These are phyloP conservation scores for Phocoena phocoena DNA, from an alignment of 2,113 vertebrate genomes.

Conservation along the genomic window DNA sequence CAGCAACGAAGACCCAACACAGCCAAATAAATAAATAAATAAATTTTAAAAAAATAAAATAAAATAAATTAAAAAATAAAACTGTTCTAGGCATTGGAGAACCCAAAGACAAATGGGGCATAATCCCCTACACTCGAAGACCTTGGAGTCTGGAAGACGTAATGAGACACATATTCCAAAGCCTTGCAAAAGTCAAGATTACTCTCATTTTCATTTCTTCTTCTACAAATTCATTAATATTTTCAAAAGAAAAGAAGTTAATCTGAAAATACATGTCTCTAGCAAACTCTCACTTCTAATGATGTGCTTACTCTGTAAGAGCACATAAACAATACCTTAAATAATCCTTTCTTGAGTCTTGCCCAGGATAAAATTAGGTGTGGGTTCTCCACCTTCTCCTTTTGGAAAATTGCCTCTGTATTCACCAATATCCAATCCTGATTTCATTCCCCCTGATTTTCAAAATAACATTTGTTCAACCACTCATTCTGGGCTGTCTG, in stretches of 20 bases:
- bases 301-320: neutral
- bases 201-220: neutral
- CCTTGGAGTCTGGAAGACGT: neutral
- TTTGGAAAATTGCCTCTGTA: neutral
- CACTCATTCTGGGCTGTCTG: neutral
- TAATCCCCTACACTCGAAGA: neutral
- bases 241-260: neutral
- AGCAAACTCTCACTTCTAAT: neutral
- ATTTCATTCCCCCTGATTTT: constrained; percentile 36
- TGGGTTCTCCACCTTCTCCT: neutral
- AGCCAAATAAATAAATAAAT: too few species aligned
- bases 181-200: neutral
- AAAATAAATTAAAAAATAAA: neutral
- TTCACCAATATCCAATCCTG: neutral
- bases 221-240: neutral
- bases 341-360: neutral
- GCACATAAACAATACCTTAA: neutral
- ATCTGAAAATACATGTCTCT: constrained; percentile 21
- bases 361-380: neutral
- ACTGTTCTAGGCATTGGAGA: neutral
- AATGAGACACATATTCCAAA: neutral
- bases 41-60: too few species aligned
- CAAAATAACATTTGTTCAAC: neutral
- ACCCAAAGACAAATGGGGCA: neutral
- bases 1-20: too few species aligned